Evolutionary conservation across 1,140 invertebrate species (phyloP).

Genomic region (Zaprionus tsacasi): DNA sequence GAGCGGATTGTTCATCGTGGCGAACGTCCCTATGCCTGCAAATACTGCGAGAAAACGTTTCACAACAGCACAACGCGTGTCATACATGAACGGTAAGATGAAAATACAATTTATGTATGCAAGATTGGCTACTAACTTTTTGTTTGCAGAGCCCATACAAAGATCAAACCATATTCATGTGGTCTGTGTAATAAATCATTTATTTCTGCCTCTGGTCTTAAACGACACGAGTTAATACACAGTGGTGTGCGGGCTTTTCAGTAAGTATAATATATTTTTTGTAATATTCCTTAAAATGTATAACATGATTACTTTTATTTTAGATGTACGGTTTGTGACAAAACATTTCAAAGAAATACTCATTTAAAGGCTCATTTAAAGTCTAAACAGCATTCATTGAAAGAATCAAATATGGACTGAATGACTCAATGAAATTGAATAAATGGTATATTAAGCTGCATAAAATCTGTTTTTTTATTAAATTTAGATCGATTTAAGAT

Average conservation of each 20-base stretch:
- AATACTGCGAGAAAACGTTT: slow-evolving; percentile 55
- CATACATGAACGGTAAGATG: slow-evolving; percentile 57
- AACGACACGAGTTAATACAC: slow-evolving; percentile 64
- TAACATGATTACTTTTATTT: too few species aligned
- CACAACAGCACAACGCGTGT: slow-evolving; percentile 65
- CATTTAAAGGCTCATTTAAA: slow-evolving; percentile 63
- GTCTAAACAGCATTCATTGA: slow-evolving; percentile 48
- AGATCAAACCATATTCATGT: slow-evolving; percentile 57
- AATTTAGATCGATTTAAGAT: neutral
- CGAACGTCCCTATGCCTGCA: slow-evolving; percentile 62
- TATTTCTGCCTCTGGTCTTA: slow-evolving; percentile 54
- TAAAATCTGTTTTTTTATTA: neutral
- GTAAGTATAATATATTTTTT: slow-evolving; percentile 39
- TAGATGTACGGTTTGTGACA: slow-evolving; percentile 55
- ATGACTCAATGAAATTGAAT: slow-evolving; percentile 12
- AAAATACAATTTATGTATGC: neutral
- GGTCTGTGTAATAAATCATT: slow-evolving; percentile 55
- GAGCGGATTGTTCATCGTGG: slow-evolving; percentile 58
- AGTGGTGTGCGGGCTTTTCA: slow-evolving; percentile 51
- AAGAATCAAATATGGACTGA: slow-evolving; percentile 13
- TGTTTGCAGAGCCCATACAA: slow-evolving; percentile 53
- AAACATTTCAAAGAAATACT: slow-evolving; percentile 65
- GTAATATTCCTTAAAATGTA: neutral
- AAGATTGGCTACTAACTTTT: neutral
- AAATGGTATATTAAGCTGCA: neutral